A percentile compares a stretch with the other conserved stretches of the same genome.
Evolutionary conservation across 2,888 invertebrate genomes (phyloP).

Genomic region (Drosophila maculinotata): DNA sequence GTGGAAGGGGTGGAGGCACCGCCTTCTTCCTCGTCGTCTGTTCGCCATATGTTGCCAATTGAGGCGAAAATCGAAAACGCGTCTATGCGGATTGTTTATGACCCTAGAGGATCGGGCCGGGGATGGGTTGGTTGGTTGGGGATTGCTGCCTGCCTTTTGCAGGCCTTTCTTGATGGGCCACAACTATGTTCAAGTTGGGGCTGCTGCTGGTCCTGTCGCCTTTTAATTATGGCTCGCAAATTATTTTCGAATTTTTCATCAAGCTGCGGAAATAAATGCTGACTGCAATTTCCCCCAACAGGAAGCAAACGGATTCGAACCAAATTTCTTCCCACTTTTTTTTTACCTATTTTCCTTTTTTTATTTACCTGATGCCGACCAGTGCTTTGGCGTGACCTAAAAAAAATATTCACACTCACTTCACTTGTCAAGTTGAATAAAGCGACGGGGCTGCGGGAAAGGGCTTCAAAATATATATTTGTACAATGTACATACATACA

Average conservation of each 20-base stretch:
- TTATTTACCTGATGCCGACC: conserved; percentile 63
- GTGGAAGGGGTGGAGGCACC: neutral
- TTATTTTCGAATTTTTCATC: conserved; percentile 79
- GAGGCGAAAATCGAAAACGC: conserved; percentile 79
- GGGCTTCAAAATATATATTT: conserved; percentile 22
- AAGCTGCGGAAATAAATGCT: conserved; percentile 75
- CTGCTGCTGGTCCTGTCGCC: conserved; percentile 51
- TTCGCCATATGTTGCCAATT: conserved; percentile 77
- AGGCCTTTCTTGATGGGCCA: conserved; percentile 15
- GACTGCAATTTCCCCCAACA: conserved; percentile 75
- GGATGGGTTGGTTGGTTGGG: neutral
- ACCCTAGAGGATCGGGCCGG: conserved; percentile 46
- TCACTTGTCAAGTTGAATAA: conserved; percentile 78
- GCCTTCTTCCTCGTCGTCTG: conserved; percentile 23
- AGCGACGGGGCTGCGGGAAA: conserved; percentile 35
- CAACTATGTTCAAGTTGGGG: conserved; percentile 5
- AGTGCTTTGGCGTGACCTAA: conserved; percentile 75
- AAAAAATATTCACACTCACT: conserved; percentile 78
- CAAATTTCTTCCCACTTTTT: conserved; percentile 53
- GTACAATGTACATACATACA: conserved; percentile 15
- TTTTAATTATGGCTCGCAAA: conserved; percentile 78
- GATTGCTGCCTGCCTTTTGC: conserved; percentile 18
- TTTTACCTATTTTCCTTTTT: conserved; percentile 22
- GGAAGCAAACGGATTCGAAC: conserved; percentile 78
- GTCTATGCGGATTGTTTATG: conserved; percentile 77